phyloP scores from a whole-genome alignment of 2,797 vertebrate species.

The Etheostoma perlongum region DNA sequence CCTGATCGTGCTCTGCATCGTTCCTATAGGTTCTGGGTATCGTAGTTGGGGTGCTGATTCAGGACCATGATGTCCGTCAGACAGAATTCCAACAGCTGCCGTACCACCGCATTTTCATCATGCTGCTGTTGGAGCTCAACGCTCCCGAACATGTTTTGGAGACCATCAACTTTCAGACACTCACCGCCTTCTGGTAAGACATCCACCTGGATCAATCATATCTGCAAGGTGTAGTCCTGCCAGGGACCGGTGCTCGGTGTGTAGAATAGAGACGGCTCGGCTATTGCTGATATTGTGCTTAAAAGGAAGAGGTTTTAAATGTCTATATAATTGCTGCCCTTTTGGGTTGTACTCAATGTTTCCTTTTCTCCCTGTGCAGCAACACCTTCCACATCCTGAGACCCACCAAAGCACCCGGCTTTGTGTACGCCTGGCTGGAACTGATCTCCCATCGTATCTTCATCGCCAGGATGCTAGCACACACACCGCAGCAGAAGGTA shows the following conservation, averaged over 20 bases:
- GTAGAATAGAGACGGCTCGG: background rate
- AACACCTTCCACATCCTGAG: conserved; percentile 99
- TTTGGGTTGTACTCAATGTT: background rate
- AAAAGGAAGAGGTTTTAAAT: background rate
- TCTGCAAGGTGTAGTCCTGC: background rate
- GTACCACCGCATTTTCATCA: conserved; percentile 99
- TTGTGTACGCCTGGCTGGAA: conserved; percentile 99
- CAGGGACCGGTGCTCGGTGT: background rate
- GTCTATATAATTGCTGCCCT: background rate
- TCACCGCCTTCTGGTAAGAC: conserved; percentile 97
- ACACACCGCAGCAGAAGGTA: conserved; percentile 99
- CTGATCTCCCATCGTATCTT: conserved; percentile 99
- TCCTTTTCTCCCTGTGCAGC: conserved; percentile 73
- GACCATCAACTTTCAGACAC: conserved; percentile 99
- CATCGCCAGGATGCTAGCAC: conserved; percentile 98
- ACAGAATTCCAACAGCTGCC: conserved; percentile 98
- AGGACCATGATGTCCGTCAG: conserved; percentile 98
- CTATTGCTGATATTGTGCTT: background rate
- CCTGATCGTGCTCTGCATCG: background rate
- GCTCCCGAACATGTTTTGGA: conserved; percentile 98
- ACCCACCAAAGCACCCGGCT: conserved; percentile 98
- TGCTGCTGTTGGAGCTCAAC: conserved; percentile 97
- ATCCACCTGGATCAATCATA: background rate
- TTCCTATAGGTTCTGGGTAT: conserved; percentile 93
- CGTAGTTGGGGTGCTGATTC: conserved; percentile 97